Evolutionary conservation across 2,888 invertebrate genomes (phyloP), one percentile per base, ranked within the genome.

Genomic region (Nymphalis urticae): DNA sequence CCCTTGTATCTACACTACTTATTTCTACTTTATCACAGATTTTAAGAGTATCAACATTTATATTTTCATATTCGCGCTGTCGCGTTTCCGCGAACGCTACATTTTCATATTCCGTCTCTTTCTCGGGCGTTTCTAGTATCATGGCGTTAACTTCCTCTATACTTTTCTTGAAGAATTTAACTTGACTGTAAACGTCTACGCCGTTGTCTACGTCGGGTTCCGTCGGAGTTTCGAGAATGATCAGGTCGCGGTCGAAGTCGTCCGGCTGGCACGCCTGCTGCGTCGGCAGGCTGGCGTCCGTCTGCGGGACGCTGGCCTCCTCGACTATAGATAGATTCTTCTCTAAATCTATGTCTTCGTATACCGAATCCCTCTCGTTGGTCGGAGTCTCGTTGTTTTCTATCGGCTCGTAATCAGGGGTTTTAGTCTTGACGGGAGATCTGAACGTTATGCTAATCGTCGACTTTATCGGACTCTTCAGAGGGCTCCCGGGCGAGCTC

Each of bases 361-460:
- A 95, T 0, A 94, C 88, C 0, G 93, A 92, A 72, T 93, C 94
- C 64, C 93, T 87, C 70, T 93, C 93, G 66, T 90, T 89, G 0
- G 87, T 89, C 0, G 89, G 88, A 0, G 89, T 89, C 2, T 87
- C 83, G 24, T 74, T 69, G 66, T 85, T 82, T 66, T 85, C 86
- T 58, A 93, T 88, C 61, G 89, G 89, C 74, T 94, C 94, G 73
- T 93, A 94, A 54, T 94, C 88, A 3, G 79, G 77, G 5, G 77
- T 75, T 82, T 82, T 90, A 3, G 79, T 78, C 79, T 93, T 94
- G 1, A 91, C 93, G 0, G 95, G 95, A 5, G 95, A 95, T 79
- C 95, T 90, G 80, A 95, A 96, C 2, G 95, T 95, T 10, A 96
- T 96, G 84, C 95, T 95, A 32, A 96, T 96, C 0, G 96, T 96